A percentile compares a stretch with the other conserved stretches of the same genome.
Conservation (phyloP, 2,113 vertebrate genomes). For the Agapornis roseicollis region DNA sequence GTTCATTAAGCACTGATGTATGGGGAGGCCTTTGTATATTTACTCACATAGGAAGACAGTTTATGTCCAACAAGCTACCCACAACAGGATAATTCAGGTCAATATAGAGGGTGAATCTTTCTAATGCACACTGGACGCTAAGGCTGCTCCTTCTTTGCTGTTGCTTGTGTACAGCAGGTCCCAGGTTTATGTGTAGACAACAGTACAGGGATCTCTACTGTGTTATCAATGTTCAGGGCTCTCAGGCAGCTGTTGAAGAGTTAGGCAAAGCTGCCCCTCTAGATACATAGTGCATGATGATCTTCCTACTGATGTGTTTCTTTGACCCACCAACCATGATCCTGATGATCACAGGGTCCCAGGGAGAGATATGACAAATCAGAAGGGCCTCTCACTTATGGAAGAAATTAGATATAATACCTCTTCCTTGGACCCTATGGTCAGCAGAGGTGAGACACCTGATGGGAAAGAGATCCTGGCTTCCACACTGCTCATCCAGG, state of each 20-base stretch:
- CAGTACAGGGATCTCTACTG: neutral
- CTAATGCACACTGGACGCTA: neutral
- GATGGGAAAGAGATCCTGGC: neutral
- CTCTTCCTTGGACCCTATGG: neutral
- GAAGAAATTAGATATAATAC: neutral
- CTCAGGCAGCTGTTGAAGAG: neutral
- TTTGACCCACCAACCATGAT: neutral
- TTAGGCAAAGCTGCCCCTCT: neutral
- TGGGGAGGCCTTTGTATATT: neutral
- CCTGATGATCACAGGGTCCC: accelerated
- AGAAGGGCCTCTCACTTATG: neutral
- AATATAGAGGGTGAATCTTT: neutral
- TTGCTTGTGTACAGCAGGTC: neutral
- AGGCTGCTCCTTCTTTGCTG: neutral
- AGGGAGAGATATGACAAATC: neutral
- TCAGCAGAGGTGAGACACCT: neutral
- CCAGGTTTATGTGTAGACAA: neutral
- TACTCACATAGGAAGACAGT: neutral
- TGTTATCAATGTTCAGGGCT: neutral
- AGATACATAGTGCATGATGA: neutral
- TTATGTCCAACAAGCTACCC: neutral
- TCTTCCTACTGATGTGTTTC: neutral
- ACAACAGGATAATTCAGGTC: neutral
- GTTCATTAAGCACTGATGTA: neutral
- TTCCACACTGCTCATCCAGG: neutral